A percentile compares a stretch with the other conserved stretches of the same genome.
phyloP scores from a whole-genome alignment of 2,888 invertebrate species.

The Stenodera caucasica region DNA sequence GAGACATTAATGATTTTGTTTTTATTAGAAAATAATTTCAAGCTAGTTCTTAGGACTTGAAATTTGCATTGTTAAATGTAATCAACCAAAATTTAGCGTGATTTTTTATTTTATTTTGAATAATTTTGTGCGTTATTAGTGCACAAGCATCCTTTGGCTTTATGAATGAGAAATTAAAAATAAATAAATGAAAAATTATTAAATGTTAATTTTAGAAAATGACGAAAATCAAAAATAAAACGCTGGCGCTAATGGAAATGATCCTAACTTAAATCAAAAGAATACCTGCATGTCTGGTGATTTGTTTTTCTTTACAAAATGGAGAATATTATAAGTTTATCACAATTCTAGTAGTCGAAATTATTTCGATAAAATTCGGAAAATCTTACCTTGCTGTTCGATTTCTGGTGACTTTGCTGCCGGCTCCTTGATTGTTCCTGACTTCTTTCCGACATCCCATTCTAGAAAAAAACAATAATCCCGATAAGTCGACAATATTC shows the following conservation, averaged over 20 bases:
- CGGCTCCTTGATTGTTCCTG: conserved; percentile 37
- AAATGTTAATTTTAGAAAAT: conserved; percentile 24
- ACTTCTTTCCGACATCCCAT: conserved; percentile 50
- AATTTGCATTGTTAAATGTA: background rate
- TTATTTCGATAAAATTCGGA: conserved; percentile 12
- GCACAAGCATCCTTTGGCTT: conserved; percentile 54
- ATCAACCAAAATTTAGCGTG: background rate
- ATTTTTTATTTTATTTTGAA: background rate
- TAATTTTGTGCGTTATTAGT: conserved; percentile 15
- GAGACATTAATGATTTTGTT: too few relatives aligned
- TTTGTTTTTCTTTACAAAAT: background rate
- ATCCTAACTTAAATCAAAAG: conserved; percentile 33
- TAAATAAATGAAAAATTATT: conserved; percentile 26
- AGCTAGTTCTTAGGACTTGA: background rate
- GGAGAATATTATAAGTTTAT: background rate
- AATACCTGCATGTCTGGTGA: conserved; percentile 37
- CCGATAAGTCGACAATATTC: too few relatives aligned
- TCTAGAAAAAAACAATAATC: conserved; percentile 43
- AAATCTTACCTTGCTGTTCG: conserved; percentile 51
- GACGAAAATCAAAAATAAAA: conserved; percentile 28
- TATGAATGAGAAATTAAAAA: conserved; percentile 34
- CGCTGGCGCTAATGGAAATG: conserved; percentile 36
- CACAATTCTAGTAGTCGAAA: background rate
- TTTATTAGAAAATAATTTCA: background rate
- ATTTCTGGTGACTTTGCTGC: conserved; percentile 39